These are phyloP conservation scores for Garrulus glandarius DNA, from an alignment of 2,797 vertebrate species.

Conservation along the genomic window DNA sequence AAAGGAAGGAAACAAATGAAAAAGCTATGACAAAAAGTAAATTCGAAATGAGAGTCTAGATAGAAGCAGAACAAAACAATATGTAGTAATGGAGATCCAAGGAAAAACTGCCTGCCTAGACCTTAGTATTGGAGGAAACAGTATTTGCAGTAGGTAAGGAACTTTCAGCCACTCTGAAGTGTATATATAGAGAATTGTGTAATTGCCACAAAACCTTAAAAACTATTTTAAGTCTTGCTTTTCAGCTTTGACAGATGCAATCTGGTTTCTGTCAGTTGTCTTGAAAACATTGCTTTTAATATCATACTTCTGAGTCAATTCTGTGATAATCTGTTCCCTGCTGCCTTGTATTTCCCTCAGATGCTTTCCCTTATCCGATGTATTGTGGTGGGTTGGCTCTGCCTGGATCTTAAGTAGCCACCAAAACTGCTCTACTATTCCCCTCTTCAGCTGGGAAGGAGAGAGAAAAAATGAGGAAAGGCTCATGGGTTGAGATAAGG, in stretches of 20 bases:
- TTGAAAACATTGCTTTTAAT: constrained; percentile 27
- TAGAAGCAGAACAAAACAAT: not conserved
- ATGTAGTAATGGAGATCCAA: not conserved
- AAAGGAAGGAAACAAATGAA: not conserved
- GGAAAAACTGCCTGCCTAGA: not conserved
- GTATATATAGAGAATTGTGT: not conserved
- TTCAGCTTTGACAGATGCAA: constrained; percentile 38
- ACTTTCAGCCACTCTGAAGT: not conserved
- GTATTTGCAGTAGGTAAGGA: not conserved
- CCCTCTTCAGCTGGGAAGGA: not conserved
- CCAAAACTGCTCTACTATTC: not conserved
- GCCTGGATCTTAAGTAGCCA: not conserved
- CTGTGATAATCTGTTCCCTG: not conserved
- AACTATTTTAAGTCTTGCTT: not conserved
- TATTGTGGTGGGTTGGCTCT: not conserved
- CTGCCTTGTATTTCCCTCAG: not conserved
- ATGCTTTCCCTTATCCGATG: not conserved
- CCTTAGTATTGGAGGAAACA: not conserved
- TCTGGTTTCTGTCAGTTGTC: constrained; percentile 31
- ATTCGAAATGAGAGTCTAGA: not conserved
- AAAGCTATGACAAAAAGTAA: not conserved
- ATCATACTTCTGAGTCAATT: not conserved
- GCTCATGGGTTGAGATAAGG: not conserved
- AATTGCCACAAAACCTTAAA: not conserved
- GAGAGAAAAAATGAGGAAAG: not conserved